Conservation (phyloP, 2,888 invertebrate species). For the Hesperia comma region DNA sequence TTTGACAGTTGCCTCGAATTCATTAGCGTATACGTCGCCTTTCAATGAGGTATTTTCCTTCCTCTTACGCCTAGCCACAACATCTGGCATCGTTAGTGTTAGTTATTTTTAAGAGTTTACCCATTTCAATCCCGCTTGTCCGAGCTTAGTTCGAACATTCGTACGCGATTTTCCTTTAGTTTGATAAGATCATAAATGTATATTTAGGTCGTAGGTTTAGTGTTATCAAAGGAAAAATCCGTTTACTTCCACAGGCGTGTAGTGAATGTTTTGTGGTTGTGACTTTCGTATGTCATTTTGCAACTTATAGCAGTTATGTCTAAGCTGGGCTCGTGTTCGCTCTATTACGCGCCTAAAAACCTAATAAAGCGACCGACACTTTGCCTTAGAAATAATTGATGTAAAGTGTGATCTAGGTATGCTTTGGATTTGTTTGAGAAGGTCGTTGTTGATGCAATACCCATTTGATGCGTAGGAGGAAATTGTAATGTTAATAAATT, state of each 20-base stretch:
- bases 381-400: neutral
- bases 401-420: neutral
- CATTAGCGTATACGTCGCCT: neutral
- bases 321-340: neutral
- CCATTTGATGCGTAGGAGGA: neutral
- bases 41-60: neutral
- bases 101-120: neutral
- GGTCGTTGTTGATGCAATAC: neutral
- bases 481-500: neutral
- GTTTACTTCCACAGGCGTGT: slow-evolving; percentile 5
- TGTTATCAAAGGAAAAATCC: neutral
- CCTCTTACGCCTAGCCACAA: neutral
- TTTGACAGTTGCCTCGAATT: neutral
- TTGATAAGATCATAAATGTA: neutral
- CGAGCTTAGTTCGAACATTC: slow-evolving; percentile 5
- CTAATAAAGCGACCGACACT: neutral
- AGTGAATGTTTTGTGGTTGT: neutral
- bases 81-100: slow-evolving; percentile 6
- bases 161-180: slow-evolving; percentile 2
- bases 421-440: neutral
- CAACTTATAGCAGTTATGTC: neutral
- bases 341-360: too few species aligned
- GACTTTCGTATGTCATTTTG: slow-evolving; percentile 1
- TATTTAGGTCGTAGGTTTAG: neutral
- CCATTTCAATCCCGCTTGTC: neutral